Base-by-base conservation (phyloP, 2,113 vertebrate species). In the Pterocles gutturalis region DNA sequence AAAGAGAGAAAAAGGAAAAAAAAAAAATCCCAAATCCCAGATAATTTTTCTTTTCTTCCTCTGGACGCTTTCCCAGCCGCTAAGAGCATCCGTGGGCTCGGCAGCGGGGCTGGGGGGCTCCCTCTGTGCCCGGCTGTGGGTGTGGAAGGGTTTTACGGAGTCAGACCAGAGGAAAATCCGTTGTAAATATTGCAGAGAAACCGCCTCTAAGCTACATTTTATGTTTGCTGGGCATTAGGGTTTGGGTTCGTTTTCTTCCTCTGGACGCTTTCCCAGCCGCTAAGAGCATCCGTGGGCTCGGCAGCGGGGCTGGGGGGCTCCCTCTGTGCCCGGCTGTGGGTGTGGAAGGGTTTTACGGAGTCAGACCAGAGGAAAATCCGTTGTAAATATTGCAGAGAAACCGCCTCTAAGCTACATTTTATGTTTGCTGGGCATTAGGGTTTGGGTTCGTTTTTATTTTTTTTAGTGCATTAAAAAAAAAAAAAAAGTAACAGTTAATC, bases 21-120 rank as follows among this genome's bases (percentile, higher is more conserved):
- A 28, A n/a, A 33, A 31, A 6, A 14, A 31, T 31, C 83, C 46
- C 18, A 24, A 41, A 64, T 72, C 29, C 70, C 48, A 33, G 33
- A 6, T n/a, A 14, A 7, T 5, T 17, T 9, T 65, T 24, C 29
- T 38, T 36, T 54, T 73, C 38, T 72, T 38, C 54, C 75, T 66
- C 51, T 9, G 48, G 38, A 13, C 2, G 1, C 11, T 51, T 66
- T 26, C 60, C 36, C 1, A 0, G 49, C 8, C 0, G 0, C 48
- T 3, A 2, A 26, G 46, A 54, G 51, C 62, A n/a, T 7, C 66
- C 10, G 0, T 6, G 57, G 62, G 33, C 41, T 73, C 34, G 2
- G 89, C 64, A 13, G 64, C 4, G 24, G 12, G 3, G 48, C 21
- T 2, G 16, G 69, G 8, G 38, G 8, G 38, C 38, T 38, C 38